Base-by-base conservation (phyloP, 64 coral and sea anemone genomes). In the Hydrozoanthus tunicans region DNA sequence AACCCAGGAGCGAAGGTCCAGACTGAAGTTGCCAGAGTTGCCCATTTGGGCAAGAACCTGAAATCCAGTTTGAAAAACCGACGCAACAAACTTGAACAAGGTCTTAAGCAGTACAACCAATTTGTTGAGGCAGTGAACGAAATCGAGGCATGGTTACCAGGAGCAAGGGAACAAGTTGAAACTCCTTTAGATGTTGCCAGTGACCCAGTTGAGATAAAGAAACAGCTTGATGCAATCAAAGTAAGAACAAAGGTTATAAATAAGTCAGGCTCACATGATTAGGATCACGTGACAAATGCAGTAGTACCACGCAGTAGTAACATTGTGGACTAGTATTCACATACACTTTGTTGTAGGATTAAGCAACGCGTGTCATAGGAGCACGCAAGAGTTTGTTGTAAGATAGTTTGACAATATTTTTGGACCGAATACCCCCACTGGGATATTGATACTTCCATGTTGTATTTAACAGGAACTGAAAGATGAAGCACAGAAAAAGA, bases 11-110 rank as follows among this genome's bases (percentile, higher is more conserved):
- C 89, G 25, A 71, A 96, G 69, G 95, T 96, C 20, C 95, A 96
- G 78, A 90, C 95, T 52, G 92, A 96, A 52, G 92, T 96, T 14
- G 92, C 95, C 6, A 96, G 93, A 56, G 95, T 96, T 62, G 91
- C 89, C 9, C 95, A 96, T 56, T 66, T 88, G 53, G 92, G 93
- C 53, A 90, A 93, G 43, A 81, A 82, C 17, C 92, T 96, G 58
- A 94, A 90, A 3, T 96, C 92, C 17, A 96, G 92, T 73, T 69
- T 96, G 10, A 91, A 86, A 3, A 81, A 83, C 26, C 91, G 88
- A 13, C 95, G 91, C 11, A 93, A 83, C 6, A 91, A 92, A 69
- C 89, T 96, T 6, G 76, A 81, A 52, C 71, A 96, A 69, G 93
- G 95, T 71, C 90, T 96, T 14, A 85, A 94, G 17, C 24, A 90